Evolutionary conservation across 2,888 invertebrate genomes (phyloP), one percentile per base, ranked within the genome.

Genomic region (Dynastes maya): DNA sequence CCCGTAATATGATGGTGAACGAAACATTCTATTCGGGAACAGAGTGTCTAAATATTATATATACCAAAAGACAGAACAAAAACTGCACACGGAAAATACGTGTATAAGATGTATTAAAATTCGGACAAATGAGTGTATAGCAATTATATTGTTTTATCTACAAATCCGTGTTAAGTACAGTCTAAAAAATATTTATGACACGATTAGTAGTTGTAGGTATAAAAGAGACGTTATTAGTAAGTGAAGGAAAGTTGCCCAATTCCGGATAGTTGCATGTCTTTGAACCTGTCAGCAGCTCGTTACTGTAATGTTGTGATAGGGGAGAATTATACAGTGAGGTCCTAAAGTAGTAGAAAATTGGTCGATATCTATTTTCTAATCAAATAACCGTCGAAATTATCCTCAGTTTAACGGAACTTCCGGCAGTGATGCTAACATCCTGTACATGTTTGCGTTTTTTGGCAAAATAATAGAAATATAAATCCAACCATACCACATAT

Each of bases 1-100:
- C 72, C 72, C 72, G 72, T 61, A 45, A 74, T 74, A 40, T 58
- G 55, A 74, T 78, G 78, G 78, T 78, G 78, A 78, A 78, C 64
- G 78, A 72, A 71, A 72, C 78, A 72, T 78, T 63, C 58, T 58
- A 16, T 53, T 51, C 53, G 2, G 37, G 63, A 72, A 78, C 78
- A 78, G 78, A 78, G 78, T 78, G 78, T 78, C 78, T 78, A 78
- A 63, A 61, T 72, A 72, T 58, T 58, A 9, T 58, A 22, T 58
- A 9, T 58, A 22, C 22, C 8, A 37, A 55, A 58, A 67, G 37
- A 58, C 40, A 72, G 58, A 58, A 58, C 16, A 22, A 58, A 45
- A 51, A 27, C 16, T 37, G 22, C 37, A 58, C 58, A 58, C 68
- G 49, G 29, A 40, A 37, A 16, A 58, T 40, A 22, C 58, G 61